A percentile compares a stretch with the other conserved stretches of the same genome.
These are phyloP conservation scores for Phasia obesa DNA, from an alignment of 2,888 invertebrate genomes.

Conservation along the genomic window DNA sequence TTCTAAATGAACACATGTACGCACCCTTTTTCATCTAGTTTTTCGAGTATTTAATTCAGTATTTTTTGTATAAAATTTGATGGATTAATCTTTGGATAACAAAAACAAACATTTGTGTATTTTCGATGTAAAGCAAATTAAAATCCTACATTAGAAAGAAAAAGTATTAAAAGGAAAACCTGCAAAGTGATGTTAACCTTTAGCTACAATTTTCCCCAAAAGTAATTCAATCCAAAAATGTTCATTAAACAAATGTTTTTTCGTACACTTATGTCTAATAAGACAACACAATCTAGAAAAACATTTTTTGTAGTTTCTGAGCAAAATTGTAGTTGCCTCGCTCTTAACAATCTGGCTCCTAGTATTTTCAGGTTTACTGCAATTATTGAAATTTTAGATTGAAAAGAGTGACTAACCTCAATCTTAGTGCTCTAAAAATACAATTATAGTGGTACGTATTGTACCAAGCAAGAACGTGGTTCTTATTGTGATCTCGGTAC, in stretches of 20 bases:
- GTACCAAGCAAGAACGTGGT: too few species aligned
- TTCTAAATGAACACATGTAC: neutral
- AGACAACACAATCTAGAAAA: neutral
- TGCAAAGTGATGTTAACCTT: slow-evolving; percentile 28
- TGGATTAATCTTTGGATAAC: slow-evolving; percentile 61
- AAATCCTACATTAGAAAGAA: slow-evolving; percentile 8
- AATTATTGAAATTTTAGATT: too few species aligned
- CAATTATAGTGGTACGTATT: too few species aligned
- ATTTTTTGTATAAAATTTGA: slow-evolving; percentile 50
- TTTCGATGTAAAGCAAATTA: slow-evolving; percentile 36
- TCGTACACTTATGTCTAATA: neutral
- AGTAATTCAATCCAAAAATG: neutral
- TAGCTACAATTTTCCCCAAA: slow-evolving; percentile 24
- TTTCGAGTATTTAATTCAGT: slow-evolving; percentile 32
- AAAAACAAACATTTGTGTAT: slow-evolving; percentile 49
- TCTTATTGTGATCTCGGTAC: too few species aligned
- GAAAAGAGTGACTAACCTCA: too few species aligned
- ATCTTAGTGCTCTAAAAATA: too few species aligned
- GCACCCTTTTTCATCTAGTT: neutral
- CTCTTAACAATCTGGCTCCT: too few species aligned
- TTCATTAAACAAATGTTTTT: neutral
- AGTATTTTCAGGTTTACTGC: too few species aligned
- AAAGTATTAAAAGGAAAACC: neutral
- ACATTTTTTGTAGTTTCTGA: too few species aligned
- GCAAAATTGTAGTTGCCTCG: too few species aligned